A percentile compares a stretch with the other conserved stretches of the same genome.
phyloP scores from a whole-genome alignment of 2,797 vertebrate species.

The Xiphorhynchus erythropygius region DNA sequence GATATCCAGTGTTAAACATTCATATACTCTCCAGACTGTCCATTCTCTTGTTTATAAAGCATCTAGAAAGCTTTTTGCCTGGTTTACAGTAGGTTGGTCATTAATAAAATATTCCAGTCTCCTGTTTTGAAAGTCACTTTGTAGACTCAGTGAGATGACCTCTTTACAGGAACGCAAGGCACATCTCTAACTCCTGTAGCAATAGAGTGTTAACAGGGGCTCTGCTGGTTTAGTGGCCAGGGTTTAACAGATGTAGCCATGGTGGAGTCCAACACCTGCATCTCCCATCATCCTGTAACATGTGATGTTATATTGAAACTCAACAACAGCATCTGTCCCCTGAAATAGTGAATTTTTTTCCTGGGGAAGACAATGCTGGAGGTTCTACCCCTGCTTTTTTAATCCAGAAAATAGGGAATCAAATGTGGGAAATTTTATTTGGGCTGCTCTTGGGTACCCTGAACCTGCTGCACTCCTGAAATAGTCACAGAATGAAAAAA shows the following conservation, averaged over 20 bases:
- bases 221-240: neutral
- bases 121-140: neutral
- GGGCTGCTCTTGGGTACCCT: neutral
- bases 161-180: neutral
- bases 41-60: neutral
- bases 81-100: neutral
- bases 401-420: neutral
- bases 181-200: neutral
- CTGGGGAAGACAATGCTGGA: neutral
- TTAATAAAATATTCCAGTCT: neutral
- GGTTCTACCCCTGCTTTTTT: neutral
- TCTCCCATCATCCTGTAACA: neutral
- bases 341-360: neutral
- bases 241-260: neutral
- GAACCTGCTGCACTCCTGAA: accelerated
- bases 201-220: neutral
- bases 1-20: neutral
- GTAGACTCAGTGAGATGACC: neutral
- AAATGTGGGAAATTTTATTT: neutral
- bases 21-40: neutral
- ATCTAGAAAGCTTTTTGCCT: neutral
- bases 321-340: neutral
- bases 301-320: neutral
- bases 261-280: neutral
- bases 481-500: neutral